Base-by-base conservation (phyloP, 1,140 invertebrate genomes). In the Danaus plexippus region DNA sequence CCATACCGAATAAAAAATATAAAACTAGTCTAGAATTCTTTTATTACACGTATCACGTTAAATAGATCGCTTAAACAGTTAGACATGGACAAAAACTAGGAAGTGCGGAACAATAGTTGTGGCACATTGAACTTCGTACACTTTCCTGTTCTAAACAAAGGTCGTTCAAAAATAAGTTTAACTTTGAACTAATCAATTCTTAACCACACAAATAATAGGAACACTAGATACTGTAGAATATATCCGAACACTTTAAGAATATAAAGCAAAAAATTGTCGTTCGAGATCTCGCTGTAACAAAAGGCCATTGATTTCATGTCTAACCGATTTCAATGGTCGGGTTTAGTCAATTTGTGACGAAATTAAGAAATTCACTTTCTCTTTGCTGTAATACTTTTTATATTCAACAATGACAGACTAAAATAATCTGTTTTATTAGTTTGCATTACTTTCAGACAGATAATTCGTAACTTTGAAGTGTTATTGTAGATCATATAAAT, bases 41-140 rank as follows among this genome's bases (percentile, higher is more conserved):
- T 40, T 56, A 43, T 47, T 18, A 13, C 46, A 55, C n/a, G 22
- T 40, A 13, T 50, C 44, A 49, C 41, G 6, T 42, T 57, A 57
- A 57, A 57, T 57, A 57, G 55, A 57, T 9, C 48, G 46, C 51
- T 51, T 57, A 18, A 57, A 57, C 55, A 57, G 55, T 57, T 57
- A 57, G 32, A 52, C 11, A 1, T 32, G 10, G 15, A 57, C 55
- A 57, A 57, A 52, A 50, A 40, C 55, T 18, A 48, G 55, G 55
- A 57, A 57, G 43, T 47, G 18, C 40, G 22, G 43, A 41, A 57
- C 55, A 52, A 57, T 57, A 32, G 22, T 32, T 32, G 22, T 32
- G 22, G 22, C 4, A 8, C 22, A 32, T 32, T 32, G 7, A 32
- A 32, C 22, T 32, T 32, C 7, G 22, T 32, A 32, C 7, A 32